Base-by-base conservation (phyloP, 2,888 invertebrate genomes). In the Drosophila setosimentum region DNA sequence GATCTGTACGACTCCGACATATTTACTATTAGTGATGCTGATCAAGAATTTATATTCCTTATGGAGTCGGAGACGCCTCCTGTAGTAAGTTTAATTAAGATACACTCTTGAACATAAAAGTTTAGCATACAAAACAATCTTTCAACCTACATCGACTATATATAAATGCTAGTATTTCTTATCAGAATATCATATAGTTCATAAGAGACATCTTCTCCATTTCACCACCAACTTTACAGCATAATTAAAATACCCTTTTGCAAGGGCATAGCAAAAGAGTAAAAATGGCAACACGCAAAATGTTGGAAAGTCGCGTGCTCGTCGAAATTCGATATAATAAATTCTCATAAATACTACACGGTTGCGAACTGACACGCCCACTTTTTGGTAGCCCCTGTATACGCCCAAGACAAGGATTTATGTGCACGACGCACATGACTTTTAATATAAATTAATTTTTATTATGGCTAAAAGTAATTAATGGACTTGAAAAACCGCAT, bases 391-490 rank as follows among this genome's bases (percentile, higher is more conserved):
- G 54, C 55, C 37, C 53, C 58, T 63, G 21, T 21, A 68, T 37
- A 73, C 73, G 72, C 62, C 78, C 85, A 89, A 86, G 86, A 86
- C 87, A 80, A 82, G 89, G 87, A 86, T 86, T 86, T 86, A 86
- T 86, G 84, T 82, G 79, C 66, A 53, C 70, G 82, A 60, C 72
- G 87, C 82, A 73, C 77, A 80, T 87, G 86, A 86, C 89, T 86
- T 86, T 88, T 85, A 86, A 86, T 86, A 86, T 88, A 89, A 86
- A 86, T 86, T 86, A 86, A 86, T 86, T 86, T 88, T 89, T 86
- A 88, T 89, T 86, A 87, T 82, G 82, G 83, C 82, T 78, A 82
- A 88, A 86, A 86, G 88, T 86, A 86, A 86, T 86, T 86, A 86
- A 86, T 86, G 86, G 87, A 87, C 82, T 83, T 80, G 76, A 73